Evolutionary conservation across 2,888 invertebrate genomes (phyloP).

Genomic region (Exephanes ischioxanthus): DNA sequence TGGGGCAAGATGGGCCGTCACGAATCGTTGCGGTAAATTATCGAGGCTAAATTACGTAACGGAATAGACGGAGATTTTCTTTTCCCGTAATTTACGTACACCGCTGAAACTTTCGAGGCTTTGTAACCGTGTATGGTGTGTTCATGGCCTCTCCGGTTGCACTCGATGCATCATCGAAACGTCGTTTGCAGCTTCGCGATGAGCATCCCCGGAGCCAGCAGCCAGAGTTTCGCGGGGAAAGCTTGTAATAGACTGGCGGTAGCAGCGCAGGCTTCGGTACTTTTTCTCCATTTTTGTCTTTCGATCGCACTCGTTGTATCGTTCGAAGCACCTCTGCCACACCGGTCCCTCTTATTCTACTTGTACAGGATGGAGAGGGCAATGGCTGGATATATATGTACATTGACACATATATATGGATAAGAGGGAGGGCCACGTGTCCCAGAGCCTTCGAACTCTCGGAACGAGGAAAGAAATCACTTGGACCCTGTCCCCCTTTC

Average conservation of each 20-base stretch:
- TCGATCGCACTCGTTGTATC: conserved; percentile 60
- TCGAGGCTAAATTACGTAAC: neutral
- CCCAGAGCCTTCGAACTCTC: conserved; percentile 46
- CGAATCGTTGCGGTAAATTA: neutral
- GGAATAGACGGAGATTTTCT: neutral
- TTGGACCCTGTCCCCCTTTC: conserved; percentile 52
- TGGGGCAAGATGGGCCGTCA: neutral
- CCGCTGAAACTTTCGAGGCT: neutral
- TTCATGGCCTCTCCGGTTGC: conserved; percentile 30
- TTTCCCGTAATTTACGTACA: neutral
- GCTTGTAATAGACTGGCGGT: conserved; percentile 19
- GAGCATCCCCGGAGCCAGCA: conserved; percentile 36
- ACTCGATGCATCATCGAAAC: conserved; percentile 67
- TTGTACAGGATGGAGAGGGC: conserved; percentile 9
- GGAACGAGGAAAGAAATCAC: conserved; percentile 66
- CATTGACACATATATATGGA: neutral
- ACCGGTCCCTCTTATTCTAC: conserved; percentile 6
- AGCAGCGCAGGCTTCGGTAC: neutral
- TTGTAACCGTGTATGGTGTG: conserved; percentile 8
- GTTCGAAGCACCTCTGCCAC: conserved; percentile 38
- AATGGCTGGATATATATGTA: neutral
- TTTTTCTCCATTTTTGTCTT: conserved; percentile 63
- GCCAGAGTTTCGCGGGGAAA: conserved; percentile 20
- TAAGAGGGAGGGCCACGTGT: conserved; percentile 34
- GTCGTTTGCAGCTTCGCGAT: conserved; percentile 66